Base-by-base conservation (phyloP, 2,113 vertebrate species). In the Stomatorhinus ivindoensis region DNA sequence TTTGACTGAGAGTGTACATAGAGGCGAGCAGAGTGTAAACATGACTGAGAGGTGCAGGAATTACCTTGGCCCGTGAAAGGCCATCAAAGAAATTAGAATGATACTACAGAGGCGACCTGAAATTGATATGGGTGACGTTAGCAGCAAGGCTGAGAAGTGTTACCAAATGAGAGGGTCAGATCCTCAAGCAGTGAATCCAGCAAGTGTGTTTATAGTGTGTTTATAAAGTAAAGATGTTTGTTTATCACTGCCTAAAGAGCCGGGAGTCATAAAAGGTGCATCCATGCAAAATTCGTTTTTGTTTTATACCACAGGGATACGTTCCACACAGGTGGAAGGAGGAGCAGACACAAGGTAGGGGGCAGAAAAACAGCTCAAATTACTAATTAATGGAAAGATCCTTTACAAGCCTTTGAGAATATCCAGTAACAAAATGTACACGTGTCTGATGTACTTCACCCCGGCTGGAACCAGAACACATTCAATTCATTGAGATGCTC, bases 341-440 rank as follows among this genome's bases (percentile, higher is more conserved):
- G 35, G 35, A 47, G 4, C 46, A 47, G 3, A 10, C 42, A 31
- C 42, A 73, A 7, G n/a, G 44, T 24, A 44, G 8, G 48, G 46
- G 44, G 10, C 19, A 50, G 76, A 55, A n/a, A 5, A 17, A 76
- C 65, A 51, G 4, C 3, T 87, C 9, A 58, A 11, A 90, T 91
- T 84, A 91, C 84, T 90, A 94, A 93, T 92, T 91, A 92, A 91
- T 93, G 86, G 92, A 90, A 92, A 92, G 91, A 87, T 90, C 90
- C 90, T 92, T 92, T 90, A 88, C 83, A 85, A 92, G 92, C 93
- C 91, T 89, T 76, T 86, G 46, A 92, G 94, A 94, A 93, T 90
- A 47, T 84, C 61, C 42, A 69, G 95, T 91, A 93, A 96, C 92
- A 47, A 90, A 92, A 95, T 93, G 93, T 55, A 17, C 21, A 65